Base-by-base conservation (phyloP, 2,888 invertebrate genomes). In the Lycaena phlaeas region DNA sequence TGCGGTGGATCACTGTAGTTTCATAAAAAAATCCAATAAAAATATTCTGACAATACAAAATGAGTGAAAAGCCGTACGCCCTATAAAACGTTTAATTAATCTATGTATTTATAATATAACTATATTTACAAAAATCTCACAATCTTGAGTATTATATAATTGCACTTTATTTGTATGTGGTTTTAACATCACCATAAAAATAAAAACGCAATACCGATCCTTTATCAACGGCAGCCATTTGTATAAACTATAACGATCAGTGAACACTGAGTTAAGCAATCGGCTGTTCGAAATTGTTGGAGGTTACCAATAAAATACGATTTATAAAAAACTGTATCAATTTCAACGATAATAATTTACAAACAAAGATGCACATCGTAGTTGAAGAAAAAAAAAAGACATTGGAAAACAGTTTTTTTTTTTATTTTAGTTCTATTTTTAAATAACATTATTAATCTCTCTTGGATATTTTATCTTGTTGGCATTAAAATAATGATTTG, bases 121-220 rank as follows among this genome's bases (percentile, higher is more conserved):
- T 79, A 77, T 77, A 78, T 81, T 46, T 82, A 82, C 81, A 82
- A 46, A 49, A 52, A 59, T 79, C 73, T 81, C 79, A 81, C 79
- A 78, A 78, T 77, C 68, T 75, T 68, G 77, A 81, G 79, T 84
- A 79, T 77, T 49, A 44, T 69, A 68, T 84, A 84, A 84, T 84
- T 84, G 82, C 82, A 84, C 82, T 84, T 84, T 77, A 76, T 74
- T 78, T 70, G 68, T 68, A 75, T 75, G 73, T 68, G 64, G 61
- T 58, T 63, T 59, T 56, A 26, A 31, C 54, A n/a, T n/a, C n/a
- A 52, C 60, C 65, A 69, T 67, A 67, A 65, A 73, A 71, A 70
- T 69, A 73, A 70, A 68, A 61, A 68, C 60, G 63, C 67, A 68
- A 65, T 64, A 59, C 65, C 14, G 49, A 59, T 54, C 49, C 45